Conservation (phyloP, 2,888 invertebrate species). For the Cataglyphis livida region DNA sequence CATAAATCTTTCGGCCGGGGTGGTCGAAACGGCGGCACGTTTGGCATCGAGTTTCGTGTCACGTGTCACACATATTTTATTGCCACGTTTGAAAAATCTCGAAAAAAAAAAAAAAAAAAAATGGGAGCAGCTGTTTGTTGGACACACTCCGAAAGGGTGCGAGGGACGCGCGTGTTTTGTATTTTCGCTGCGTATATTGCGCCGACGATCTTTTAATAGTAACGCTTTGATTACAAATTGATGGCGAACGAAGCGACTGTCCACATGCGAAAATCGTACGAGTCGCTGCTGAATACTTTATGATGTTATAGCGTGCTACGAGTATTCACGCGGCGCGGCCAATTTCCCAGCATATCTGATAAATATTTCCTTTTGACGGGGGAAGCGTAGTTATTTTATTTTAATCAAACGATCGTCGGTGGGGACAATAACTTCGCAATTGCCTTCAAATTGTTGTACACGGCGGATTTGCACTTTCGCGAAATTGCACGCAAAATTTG, state of each 20-base stretch:
- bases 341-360: slow-evolving; percentile 50
- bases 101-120: slow-evolving; percentile 67
- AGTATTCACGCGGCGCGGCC: slow-evolving; percentile 49
- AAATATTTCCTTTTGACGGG: slow-evolving; percentile 56
- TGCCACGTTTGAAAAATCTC: slow-evolving; percentile 63
- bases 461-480: slow-evolving; percentile 39
- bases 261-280: slow-evolving; percentile 54
- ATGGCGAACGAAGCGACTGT: slow-evolving; percentile 55
- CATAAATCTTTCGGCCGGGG: slow-evolving; percentile 76
- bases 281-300: slow-evolving; percentile 54
- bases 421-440: slow-evolving; percentile 52
- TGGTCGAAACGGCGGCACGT: slow-evolving; percentile 66
- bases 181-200: slow-evolving; percentile 46
- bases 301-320: slow-evolving; percentile 49
- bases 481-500: slow-evolving; percentile 48
- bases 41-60: slow-evolving; percentile 77
- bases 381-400: slow-evolving; percentile 51
- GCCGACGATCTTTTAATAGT: slow-evolving; percentile 60
- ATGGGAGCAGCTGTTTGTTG: slow-evolving; percentile 72
- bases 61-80: slow-evolving; percentile 78
- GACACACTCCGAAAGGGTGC: slow-evolving; percentile 61
- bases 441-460: slow-evolving; percentile 32
- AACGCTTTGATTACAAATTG: slow-evolving; percentile 57
- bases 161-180: slow-evolving; percentile 30
- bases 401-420: slow-evolving; percentile 54